Evolutionary conservation across 2,888 invertebrate species (phyloP).

Genomic region (Drosophila histrio): DNA sequence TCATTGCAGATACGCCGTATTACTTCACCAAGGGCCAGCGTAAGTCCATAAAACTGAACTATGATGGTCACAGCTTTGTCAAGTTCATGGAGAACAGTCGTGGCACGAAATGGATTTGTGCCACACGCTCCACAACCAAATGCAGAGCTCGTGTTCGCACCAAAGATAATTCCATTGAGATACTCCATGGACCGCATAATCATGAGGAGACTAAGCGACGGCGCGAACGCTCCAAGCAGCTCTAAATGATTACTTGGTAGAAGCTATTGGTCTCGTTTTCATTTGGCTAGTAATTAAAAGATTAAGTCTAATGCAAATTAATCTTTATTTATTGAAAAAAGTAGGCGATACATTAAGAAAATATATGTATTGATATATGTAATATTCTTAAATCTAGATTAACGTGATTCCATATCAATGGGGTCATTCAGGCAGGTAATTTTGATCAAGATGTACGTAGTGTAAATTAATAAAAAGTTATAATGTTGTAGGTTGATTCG

Average conservation of each 20-base stretch:
- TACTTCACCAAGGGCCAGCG: slow-evolving; percentile 82
- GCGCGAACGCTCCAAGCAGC: slow-evolving; percentile 2
- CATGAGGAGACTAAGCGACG: slow-evolving; percentile 50
- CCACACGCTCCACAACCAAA: slow-evolving; percentile 82
- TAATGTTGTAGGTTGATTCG: no score
- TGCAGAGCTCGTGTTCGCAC: slow-evolving; percentile 82
- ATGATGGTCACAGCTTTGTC: slow-evolving; percentile 80
- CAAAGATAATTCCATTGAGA: slow-evolving; percentile 71
- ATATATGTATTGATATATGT: neutral
- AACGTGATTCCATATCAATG: no score
- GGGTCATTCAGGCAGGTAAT: no score
- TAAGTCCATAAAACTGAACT: slow-evolving; percentile 80
- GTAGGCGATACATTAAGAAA: neutral
- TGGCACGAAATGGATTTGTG: slow-evolving; percentile 83
- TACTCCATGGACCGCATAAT: slow-evolving; percentile 79
- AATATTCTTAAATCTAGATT: neutral
- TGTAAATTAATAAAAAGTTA: no score
- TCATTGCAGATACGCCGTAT: slow-evolving; percentile 58
- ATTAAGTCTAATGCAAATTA: neutral
- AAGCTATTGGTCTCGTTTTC: neutral
- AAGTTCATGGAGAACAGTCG: slow-evolving; percentile 82
- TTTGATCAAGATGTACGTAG: no score
- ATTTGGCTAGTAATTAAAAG: neutral
- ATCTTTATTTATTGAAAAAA: slow-evolving; percentile 1
- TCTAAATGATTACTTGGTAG: neutral